phyloP scores from a whole-genome alignment of 2,113 vertebrate genomes.

The Clarias macrocephalus region DNA sequence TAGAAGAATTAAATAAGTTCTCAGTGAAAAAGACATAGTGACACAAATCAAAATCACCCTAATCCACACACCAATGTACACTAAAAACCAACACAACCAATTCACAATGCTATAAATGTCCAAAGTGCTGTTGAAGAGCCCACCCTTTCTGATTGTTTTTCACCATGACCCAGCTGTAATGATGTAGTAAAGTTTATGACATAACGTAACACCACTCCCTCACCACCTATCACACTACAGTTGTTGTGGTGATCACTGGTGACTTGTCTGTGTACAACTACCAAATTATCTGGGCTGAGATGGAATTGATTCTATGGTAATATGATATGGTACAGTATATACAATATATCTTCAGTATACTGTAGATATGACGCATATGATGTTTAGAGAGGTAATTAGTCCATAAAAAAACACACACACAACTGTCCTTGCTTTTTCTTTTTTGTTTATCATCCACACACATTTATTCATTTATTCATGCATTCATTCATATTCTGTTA shows the following conservation, averaged over 20 bases:
- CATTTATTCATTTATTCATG: too few relatives aligned
- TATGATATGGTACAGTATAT: too few relatives aligned
- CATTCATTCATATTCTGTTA: too few relatives aligned
- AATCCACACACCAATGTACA: not conserved
- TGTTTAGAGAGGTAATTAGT: not conserved
- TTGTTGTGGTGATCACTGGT: not conserved
- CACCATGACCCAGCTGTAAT: not conserved
- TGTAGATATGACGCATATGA: not conserved
- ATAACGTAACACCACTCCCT: not conserved
- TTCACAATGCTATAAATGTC: not conserved
- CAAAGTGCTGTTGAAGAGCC: not conserved
- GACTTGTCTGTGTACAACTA: not conserved
- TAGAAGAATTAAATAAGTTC: constrained; percentile 12
- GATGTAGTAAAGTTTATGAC: constrained; percentile 10
- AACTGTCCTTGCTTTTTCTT: too few relatives aligned
- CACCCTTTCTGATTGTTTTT: not conserved
- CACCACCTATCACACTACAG: not conserved
- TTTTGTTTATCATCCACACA: not conserved
- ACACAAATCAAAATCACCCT: not conserved
- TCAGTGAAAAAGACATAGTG: constrained; percentile 13
- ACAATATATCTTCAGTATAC: not conserved
- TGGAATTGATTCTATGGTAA: too few relatives aligned
- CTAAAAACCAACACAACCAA: not conserved
- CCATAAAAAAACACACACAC: too few relatives aligned
- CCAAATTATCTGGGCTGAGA: not conserved